Conservation (phyloP, 1,140 invertebrate species). For the Lerema accius region DNA sequence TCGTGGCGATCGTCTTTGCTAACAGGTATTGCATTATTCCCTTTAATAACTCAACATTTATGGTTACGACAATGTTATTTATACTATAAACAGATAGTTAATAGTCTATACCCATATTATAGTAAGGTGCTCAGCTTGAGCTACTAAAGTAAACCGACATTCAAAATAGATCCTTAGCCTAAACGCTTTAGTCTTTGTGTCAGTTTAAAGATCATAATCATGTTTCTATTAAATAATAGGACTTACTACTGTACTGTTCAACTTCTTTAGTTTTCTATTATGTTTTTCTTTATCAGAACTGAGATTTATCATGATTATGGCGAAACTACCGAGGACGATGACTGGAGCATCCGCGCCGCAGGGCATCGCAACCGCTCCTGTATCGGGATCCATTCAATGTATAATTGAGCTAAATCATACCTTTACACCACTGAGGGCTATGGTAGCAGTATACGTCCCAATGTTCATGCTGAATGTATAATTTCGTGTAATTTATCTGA, state of each 20-base stretch:
- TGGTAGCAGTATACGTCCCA: constrained; percentile 2
- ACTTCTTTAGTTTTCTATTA: background rate
- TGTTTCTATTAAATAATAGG: too few species aligned
- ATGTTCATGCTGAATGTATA: background rate
- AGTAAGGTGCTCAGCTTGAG: too few species aligned
- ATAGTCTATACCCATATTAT: too few species aligned
- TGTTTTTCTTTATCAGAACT: background rate
- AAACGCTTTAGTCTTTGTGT: too few species aligned
- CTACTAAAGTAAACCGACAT: too few species aligned
- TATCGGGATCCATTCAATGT: constrained; percentile 1
- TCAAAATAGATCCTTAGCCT: too few species aligned
- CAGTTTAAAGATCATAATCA: too few species aligned
- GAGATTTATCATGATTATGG: constrained; percentile 11
- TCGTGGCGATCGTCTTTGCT: background rate
- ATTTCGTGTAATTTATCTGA: background rate
- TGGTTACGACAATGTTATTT: too few species aligned
- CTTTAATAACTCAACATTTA: too few species aligned
- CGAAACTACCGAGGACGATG: background rate
- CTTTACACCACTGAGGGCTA: background rate
- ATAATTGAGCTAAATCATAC: constrained; percentile 27
- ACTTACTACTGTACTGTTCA: too few species aligned
- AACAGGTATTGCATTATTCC: background rate
- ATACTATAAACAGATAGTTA: too few species aligned
- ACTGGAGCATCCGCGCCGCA: constrained; percentile 18
- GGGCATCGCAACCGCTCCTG: constrained; percentile 5